Evolutionary conservation across 2,888 invertebrate species (phyloP), one percentile per base, ranked within the genome.

Genomic region (Pinctada fucata): DNA sequence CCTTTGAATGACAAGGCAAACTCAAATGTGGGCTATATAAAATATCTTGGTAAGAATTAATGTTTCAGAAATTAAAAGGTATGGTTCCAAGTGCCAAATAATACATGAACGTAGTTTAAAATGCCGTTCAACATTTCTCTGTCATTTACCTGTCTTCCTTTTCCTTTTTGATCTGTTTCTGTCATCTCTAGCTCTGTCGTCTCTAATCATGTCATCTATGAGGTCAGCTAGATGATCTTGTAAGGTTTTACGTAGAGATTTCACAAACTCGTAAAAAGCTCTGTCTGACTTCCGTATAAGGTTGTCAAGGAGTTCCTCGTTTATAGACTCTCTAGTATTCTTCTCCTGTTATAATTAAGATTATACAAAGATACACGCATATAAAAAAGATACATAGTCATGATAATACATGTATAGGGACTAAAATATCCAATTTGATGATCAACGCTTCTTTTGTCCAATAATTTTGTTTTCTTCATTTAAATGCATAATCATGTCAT

Each of bases 211-310:
- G 4, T 80, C 80, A 49, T 87, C 87, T 49, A 88, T 51, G 13
- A 84, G 72, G 68, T 86, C 85, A 10, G 89, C 89, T 10, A 89
- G 77, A 67, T 87, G 83, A 8, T 84, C 86, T 74, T 89, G 89
- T 50, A 88, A 78, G 6, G 87, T 88, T 81, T 84, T 84, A 31
- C 86, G 72, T 10, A 89, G 77, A 2, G 87, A 83, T 16, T 79
- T 72, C 1, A 88, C 85, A 79, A 89, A 89, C 31, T 86, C 87
- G 65, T 81, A 74, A 67, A 88, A 89, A 0, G 86, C 87, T 49
- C 86, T 69, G 65, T 89, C 88, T 31, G 89, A 85, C 68, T 86
- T 81, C 6, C 85, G 75, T 13, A 84, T 73, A 51, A 89, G 72
- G 8, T 83, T 83, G 73, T 88, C 85, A 2, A 89, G 75, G n/a